Base-by-base conservation (phyloP, 2,888 invertebrate species). In the Plagiodera versicolora region DNA sequence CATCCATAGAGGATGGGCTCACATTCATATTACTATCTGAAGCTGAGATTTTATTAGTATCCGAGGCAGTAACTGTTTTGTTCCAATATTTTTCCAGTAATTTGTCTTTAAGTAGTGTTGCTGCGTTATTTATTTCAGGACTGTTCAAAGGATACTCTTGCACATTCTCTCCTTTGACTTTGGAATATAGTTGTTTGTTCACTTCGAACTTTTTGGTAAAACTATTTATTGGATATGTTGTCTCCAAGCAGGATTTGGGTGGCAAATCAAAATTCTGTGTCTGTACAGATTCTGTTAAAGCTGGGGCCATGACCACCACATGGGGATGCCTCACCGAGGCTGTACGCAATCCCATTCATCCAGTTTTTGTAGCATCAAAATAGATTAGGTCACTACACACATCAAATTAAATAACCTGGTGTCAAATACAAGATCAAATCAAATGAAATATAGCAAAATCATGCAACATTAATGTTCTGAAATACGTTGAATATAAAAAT, bases 301-400 rank as follows among this genome's bases (percentile, higher is more conserved):
- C 94, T 85, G 94, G 94, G 87, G 94, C 94, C 94, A 95, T 94
- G 87, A 90, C 86, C 90, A 88, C 84, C 84, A 84, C 85, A 82
- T 82, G 78, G 80, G 83, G 81, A 81, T 81, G 83, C 84, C 83
- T 82, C 81, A 80, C 80, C 75, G 82, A 82, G 80, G 81, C 81
- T 72, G 80, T 79, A 75, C 80, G 79, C 79, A 81, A 78, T 80
- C 81, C 81, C 81, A 81, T 81, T 81, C 81, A 81, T 81, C 78
- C 80, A 80, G 79, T 76, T 75, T 75, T 77, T 71, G 70, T 65
- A 66, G 71, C 56, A 55, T 56, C 72, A 69, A 69, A 73, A 67
- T 71, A 68, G 68, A 67, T 67, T 72, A 73, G 74, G 67, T 72
- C 71, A 69, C 63, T 53, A 64, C 63, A 69, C 64, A 60, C 54